These are phyloP conservation scores for Kradibia gibbosae DNA, from an alignment of 1,140 invertebrate genomes.

Conservation along the genomic window DNA sequence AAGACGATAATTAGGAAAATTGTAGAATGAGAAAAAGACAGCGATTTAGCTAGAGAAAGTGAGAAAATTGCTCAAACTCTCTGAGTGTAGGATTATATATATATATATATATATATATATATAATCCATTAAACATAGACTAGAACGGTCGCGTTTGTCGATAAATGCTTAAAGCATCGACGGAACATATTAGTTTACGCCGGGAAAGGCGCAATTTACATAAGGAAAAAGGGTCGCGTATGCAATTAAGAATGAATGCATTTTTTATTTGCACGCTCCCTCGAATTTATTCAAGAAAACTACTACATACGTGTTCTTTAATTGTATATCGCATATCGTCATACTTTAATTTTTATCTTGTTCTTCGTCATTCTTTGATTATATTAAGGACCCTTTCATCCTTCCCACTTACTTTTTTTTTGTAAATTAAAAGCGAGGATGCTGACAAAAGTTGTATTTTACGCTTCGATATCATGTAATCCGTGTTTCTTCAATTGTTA, in stretches of 20 bases:
- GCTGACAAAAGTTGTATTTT: constrained; percentile 11
- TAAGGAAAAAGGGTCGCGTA: constrained; percentile 2
- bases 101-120: too few species aligned
- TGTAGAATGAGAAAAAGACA: not conserved
- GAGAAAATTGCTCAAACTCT: not conserved
- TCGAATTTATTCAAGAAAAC: constrained; percentile 23
- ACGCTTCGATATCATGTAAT: not conserved
- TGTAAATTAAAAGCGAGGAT: constrained; percentile 30
- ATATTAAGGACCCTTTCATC: constrained; percentile 22
- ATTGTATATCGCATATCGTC: constrained; percentile 23
- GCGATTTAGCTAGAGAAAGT: not conserved
- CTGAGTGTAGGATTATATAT: not conserved
- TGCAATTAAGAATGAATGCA: not conserved
- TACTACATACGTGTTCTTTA: constrained; percentile 48
- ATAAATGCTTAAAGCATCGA: not conserved
- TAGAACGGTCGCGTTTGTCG: constrained; percentile 19
- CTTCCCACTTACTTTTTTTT: constrained; percentile 6
- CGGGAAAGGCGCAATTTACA: constrained; percentile 40
- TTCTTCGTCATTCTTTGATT: constrained; percentile 36
- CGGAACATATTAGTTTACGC: constrained; percentile 31
- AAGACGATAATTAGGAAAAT: not conserved
- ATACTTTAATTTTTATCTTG: constrained; percentile 30
- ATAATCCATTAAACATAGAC: constrained; percentile 7
- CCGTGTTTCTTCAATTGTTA: not conserved
- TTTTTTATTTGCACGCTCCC: not conserved